These are phyloP conservation scores for Parazoanthus atlanticus DNA, from an alignment of 92 coral and sea anemone genomes.

Conservation along the genomic window DNA sequence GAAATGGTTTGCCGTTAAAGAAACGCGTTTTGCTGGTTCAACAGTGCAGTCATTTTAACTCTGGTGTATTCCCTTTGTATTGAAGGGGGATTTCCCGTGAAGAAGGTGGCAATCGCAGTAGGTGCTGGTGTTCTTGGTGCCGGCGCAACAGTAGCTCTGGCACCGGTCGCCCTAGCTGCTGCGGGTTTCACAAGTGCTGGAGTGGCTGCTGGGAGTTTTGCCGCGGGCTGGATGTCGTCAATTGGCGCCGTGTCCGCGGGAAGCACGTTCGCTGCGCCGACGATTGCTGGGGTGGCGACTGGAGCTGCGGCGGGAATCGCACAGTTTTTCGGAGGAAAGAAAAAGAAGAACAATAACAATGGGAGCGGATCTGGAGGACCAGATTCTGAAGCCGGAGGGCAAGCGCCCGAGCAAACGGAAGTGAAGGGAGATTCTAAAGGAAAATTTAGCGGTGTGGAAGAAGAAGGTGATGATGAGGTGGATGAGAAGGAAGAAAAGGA, in stretches of 20 bases:
- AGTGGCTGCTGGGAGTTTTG: constrained; percentile 18
- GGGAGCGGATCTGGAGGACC: background rate
- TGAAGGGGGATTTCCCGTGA: background rate
- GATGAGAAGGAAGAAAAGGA: background rate
- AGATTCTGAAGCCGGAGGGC: background rate
- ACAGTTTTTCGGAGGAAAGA: background rate
- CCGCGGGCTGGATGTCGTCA: constrained; percentile 26
- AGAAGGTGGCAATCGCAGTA: background rate
- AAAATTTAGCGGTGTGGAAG: constrained; percentile 4
- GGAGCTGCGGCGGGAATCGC: constrained; percentile 16
- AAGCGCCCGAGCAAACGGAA: background rate
- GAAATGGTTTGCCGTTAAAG: too few species aligned
- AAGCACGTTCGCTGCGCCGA: constrained; percentile 20
- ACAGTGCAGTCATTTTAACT: background rate
- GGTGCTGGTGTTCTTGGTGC: constrained; percentile 30
- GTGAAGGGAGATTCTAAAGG: background rate
- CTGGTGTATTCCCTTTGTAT: background rate
- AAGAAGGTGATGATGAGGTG: background rate
- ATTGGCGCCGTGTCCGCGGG: constrained; percentile 17
- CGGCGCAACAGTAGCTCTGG: constrained; percentile 16
- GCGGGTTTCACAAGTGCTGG: constrained; percentile 18
- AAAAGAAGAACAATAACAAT: background rate
- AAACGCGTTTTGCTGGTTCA: background rate
- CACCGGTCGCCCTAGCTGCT: constrained; percentile 22
- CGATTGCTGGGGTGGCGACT: background rate